phyloP scores from a whole-genome alignment of 2,888 invertebrate genomes.

The Flexamia atlantica region DNA sequence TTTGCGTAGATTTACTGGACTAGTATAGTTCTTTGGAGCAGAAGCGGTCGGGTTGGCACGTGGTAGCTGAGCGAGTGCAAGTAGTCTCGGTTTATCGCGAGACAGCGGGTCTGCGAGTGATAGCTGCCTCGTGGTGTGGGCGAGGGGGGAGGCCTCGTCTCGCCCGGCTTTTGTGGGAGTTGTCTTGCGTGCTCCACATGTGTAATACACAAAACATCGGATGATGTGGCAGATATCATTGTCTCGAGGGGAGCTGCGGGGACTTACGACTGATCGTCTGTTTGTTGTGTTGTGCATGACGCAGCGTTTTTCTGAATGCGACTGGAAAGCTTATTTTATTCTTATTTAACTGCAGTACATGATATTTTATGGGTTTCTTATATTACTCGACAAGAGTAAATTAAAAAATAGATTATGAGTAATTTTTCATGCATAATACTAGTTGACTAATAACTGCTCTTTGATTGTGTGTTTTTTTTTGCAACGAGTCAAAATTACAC shows the following conservation, averaged over 20 bases:
- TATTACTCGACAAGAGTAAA: no score
- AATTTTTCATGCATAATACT: no score
- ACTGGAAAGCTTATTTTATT: no score
- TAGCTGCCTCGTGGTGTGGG: neutral
- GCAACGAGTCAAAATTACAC: no score
- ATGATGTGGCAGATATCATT: neutral
- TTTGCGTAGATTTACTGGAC: no score
- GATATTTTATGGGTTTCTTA: no score
- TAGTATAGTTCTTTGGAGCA: no score
- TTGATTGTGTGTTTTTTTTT: no score
- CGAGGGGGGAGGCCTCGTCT: neutral
- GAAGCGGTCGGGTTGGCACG: neutral
- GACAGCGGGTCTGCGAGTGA: neutral
- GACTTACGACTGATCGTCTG: neutral
- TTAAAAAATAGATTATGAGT: no score
- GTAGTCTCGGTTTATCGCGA: neutral
- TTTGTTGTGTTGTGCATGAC: neutral
- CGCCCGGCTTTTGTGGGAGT: neutral
- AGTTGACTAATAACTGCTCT: no score
- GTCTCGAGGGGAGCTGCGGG: neutral
- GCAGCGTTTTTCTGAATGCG: no score
- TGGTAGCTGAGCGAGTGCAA: neutral
- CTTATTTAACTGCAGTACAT: no score
- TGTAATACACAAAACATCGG: neutral
- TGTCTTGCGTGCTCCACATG: slow-evolving; percentile 2